Evolutionary conservation across 2,113 vertebrate genomes (phyloP).

Genomic region (Trochalopteron elliotii): DNA sequence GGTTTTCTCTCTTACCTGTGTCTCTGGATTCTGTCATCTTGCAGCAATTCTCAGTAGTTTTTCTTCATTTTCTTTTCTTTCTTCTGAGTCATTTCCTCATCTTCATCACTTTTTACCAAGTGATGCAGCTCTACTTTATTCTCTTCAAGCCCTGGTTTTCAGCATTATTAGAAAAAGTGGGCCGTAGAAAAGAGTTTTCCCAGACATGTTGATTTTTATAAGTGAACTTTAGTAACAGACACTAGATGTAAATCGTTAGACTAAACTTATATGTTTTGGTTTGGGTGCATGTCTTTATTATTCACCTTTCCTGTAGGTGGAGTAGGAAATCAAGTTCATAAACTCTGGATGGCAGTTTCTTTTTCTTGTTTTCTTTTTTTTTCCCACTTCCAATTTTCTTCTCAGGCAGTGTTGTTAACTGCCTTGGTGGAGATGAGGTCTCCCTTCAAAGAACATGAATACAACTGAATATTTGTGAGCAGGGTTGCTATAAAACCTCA

Average conservation of each 20-base stretch:
- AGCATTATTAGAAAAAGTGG: background rate
- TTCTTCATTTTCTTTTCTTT: background rate
- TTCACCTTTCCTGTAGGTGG: slow-evolving; percentile 1
- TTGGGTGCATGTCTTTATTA: background rate
- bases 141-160: background rate
- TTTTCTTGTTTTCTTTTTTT: background rate
- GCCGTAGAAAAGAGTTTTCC: background rate
- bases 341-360: background rate
- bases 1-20: background rate
- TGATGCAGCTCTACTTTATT: background rate
- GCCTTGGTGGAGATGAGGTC: background rate
- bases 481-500: background rate
- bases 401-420: background rate
- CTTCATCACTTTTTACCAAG: background rate
- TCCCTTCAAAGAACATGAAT: background rate
- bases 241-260: background rate
- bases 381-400: background rate
- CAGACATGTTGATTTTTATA: background rate
- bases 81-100: background rate
- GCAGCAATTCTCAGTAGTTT: background rate
- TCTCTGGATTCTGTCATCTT: background rate
- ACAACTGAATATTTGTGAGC: background rate
- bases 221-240: background rate
- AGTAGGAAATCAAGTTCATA: background rate
- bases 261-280: background rate